Evolutionary conservation across 1,140 invertebrate species (phyloP), one percentile per base, ranked within the genome.

Genomic region (Cotesia vestalis): DNA sequence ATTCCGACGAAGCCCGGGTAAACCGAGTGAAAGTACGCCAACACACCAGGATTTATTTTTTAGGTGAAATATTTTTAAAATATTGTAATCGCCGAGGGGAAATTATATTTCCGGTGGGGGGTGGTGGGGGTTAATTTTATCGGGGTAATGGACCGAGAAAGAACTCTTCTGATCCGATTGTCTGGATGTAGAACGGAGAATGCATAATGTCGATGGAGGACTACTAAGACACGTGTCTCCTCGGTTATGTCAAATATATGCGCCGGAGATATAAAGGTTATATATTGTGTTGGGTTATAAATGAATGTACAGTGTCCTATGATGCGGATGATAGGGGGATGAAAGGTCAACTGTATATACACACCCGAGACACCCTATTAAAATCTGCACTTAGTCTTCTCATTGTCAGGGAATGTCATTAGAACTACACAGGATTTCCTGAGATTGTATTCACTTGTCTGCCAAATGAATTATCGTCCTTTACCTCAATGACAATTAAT

Each of bases 371-470:
- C 64, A 67, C 60, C 62, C 72, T 72, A 74, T 78, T 79, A 76
- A 77, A 79, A 78, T 75, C 73, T 72, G 74, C 69, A 71, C 69
- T 74, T 73, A 75, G 72, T 67, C 69, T 69, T 72, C 74, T 67
- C 75, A 72, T 76, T 75, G 69, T 67, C 55, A 20, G 62, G 60
- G 53, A 63, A 69, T 73, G 71, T 74, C 76, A 77, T 78, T 78
- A 78, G 75, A 75, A 69, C 73, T 71, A 72, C 69, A 66, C 66
- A 74, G 76, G 74, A 77, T 76, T 75, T 77, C 70, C 72, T 63
- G 8, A 59, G 17, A 20, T 59, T 46, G 40, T 46, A 46, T 46
- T 46, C 40, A 46, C 40, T 46, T 46, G 40, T 46, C 40, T 46
- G 40, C 4, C 40, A 46, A 46, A 46, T 46, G 40, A 46, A 46